These are phyloP conservation scores for Caenorhabditis sp. DNA, from an alignment of 2,888 invertebrate species.

Conservation along the genomic window DNA sequence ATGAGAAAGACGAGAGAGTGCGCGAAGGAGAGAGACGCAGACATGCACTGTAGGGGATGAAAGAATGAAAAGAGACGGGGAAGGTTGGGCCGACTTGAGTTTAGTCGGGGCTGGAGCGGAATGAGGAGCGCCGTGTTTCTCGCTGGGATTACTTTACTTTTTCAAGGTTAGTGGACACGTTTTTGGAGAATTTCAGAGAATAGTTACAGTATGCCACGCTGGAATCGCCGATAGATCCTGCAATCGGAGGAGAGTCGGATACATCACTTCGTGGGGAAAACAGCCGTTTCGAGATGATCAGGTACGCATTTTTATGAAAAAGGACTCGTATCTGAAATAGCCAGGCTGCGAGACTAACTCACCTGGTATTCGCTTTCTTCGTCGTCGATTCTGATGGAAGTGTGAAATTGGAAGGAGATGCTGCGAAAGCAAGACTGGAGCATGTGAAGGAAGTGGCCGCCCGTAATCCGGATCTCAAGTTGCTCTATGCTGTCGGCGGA, in stretches of 20 bases:
- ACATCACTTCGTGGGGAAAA: constrained; percentile 81
- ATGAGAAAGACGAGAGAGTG: constrained; percentile 1
- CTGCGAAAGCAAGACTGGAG: constrained; percentile 59
- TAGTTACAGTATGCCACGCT: constrained; percentile 25
- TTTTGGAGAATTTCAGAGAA: too few relatives aligned
- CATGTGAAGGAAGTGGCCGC: constrained; percentile 69
- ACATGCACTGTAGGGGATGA: neutral
- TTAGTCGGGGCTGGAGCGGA: neutral
- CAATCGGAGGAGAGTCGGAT: constrained; percentile 76
- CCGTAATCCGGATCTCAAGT: constrained; percentile 73
- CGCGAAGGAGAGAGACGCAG: constrained; percentile 13
- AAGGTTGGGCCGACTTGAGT: constrained; percentile 6
- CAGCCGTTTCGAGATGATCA: constrained; percentile 76
- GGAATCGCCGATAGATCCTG: constrained; percentile 57
- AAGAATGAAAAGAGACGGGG: constrained; percentile 15
- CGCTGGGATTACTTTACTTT: constrained; percentile 24
- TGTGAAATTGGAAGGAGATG: constrained; percentile 71
- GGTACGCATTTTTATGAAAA: too few relatives aligned
- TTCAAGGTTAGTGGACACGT: too few relatives aligned
- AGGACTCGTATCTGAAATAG: too few relatives aligned
- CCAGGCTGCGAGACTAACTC: constrained; percentile 77
- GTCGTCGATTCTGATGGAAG: constrained; percentile 76
- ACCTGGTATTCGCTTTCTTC: constrained; percentile 82
- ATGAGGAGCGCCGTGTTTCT: constrained; percentile 21
- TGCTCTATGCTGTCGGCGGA: constrained; percentile 81